Base-by-base conservation (phyloP, 92 coral and sea anemone genomes). In the Montipora capitata region DNA sequence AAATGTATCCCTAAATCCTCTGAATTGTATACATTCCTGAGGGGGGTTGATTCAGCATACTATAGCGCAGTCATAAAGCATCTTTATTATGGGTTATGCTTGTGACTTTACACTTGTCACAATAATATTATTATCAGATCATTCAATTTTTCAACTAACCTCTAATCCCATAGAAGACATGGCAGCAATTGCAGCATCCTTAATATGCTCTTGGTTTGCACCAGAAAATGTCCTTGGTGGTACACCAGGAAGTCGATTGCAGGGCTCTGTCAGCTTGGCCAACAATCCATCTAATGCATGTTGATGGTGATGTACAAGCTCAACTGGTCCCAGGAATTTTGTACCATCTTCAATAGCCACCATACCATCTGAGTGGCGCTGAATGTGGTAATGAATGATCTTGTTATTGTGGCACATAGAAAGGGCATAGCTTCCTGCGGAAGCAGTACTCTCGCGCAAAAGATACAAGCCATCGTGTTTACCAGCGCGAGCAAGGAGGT, bases 321-420 rank as follows among this genome's bases (percentile, higher is more conserved):
- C 99, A 40, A 96, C 96, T 12, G 99, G 99, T 15, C 97, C 98
- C 11, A 81, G 74, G 67, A 98, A 98, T 3, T 88, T 94, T 18
- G 94, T 96, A 0, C 99, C 99, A 89, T 98, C 99, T 73, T 98
- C 99, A 15, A 98, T 98, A 13, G 97, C 98, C 7, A 94, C 94
- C 69, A 84, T 89, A 0, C 99, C 99, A 56, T 98, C 99, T 17
- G 96, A n/a, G 54, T 94, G 98, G 35, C 97, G 90, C 75, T 96
- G 98, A 52, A 96, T 95, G 79, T 98, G 98, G 79, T 98, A 98
- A 84, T 98, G 99, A 41, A 98, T 98, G 10, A 98, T 80, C 44
- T 91, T 90, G 83, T 74, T 82, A 73, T 94, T 94, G 54, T 92
- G 90, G 74, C 98, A 98, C 96, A 98, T 74, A 12, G 99, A 98